Base-by-base conservation (phyloP, 2,797 vertebrate genomes). In the Pagetopsis macropterus region DNA sequence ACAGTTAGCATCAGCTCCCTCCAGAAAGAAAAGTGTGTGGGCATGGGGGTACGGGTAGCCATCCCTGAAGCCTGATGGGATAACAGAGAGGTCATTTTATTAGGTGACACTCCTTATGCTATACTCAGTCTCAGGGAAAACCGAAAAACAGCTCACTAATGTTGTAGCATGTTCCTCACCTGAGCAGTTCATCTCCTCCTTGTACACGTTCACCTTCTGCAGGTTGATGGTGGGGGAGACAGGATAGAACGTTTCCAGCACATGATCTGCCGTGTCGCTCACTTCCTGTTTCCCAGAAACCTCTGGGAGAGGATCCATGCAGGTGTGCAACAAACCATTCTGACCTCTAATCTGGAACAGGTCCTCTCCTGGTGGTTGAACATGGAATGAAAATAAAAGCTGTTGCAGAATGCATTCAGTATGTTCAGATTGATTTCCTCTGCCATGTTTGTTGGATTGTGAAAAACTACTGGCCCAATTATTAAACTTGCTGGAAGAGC, bases 201-300 rank as follows among this genome's bases (percentile, higher is more conserved):
- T 77, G 86, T 97, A 99, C 17, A 96, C 86, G 0, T 94, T 72
- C 3, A 94, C 88, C 70, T 94, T 91, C 87, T 97, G 95, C 72
- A 99, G 95, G 84, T 97, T 95, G 0, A 99, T 96, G 1, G 94
- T 95, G 9, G 98, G 97, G 0, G 95, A 93, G 23, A 99, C 90
- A 2, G 98, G 98, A 65, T 96, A 94, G 83, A 99, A 96, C 3
- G 93, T 91, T 81, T 97, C 93, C 57, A 99, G 88, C 64, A 78
- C 65, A 0, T 96, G 84, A 27, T 81, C 88, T n/a, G 79, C 84
- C 0, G 97, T 97, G 81, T 81, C 90, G n/a, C 5, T 59, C 40
- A 98, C 90, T 71, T 98, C 95, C 58, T 95, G 89, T 69, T 85
- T 85, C 66, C 94, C 94, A 44, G 95, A 96, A 6, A 96, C 49